Evolutionary conservation across 2,797 vertebrate genomes (phyloP), one percentile per base, ranked within the genome.

Genomic region (Vespertilio murinus): DNA sequence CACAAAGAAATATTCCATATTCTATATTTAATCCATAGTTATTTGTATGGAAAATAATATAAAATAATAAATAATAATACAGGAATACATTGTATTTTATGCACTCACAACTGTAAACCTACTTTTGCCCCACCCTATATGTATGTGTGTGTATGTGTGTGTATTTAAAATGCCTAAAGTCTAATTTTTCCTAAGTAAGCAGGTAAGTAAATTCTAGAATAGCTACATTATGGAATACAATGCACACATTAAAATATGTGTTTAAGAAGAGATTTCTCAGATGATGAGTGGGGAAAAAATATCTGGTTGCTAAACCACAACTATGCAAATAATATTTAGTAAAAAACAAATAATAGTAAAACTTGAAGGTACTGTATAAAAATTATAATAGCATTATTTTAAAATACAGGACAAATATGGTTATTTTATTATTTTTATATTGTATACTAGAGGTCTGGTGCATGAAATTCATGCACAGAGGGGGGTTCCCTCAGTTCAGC

Each of bases 361-460:
- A 22, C 0, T 38, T 74, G 30, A 86, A 70, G 11, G 20, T 47
- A 49, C 64, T 83, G 33, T 0, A 23, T 20, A 4, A 59, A 79
- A 80, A 25, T 35, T 28, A 69, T 54, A 84, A 73, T 28, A 64
- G 0, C 6, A 54, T 40, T 80, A 33, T 35, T 90, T 91, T 91
- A 25, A 86, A 61, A 83, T 42, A 7, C 12, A 71, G 47, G 20
- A 59, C 5, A 94, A 91, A 88, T 79, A 64, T 23, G 33, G 3
- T 70, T 92, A 52, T 74, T 92, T 91, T 82, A 81, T n/a, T 40
- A 11, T 49, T 94, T 69, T 92, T 80, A 67, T 30, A 42, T n/a
- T 90, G 23, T 38, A 23, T 73, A 81, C 22, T 54, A 23, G 52
- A 22, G 22, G 52, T 20, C 52, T 3, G 52, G 18, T 52, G 17